Evolutionary conservation across 2,888 invertebrate species (phyloP).

Genomic region (Rambutsinella grinnellia): DNA sequence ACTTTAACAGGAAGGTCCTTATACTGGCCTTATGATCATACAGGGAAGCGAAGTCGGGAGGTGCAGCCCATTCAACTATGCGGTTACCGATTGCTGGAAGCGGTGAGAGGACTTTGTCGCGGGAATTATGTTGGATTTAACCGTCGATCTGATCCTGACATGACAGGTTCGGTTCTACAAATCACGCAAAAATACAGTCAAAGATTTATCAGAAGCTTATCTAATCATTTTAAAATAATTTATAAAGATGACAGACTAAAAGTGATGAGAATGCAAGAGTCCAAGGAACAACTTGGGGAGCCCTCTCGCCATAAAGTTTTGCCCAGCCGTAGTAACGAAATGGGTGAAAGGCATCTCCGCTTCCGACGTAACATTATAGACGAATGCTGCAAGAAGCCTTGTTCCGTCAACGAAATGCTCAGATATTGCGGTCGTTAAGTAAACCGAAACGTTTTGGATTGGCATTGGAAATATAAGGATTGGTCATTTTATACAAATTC

Average conservation of each 20-base stretch:
- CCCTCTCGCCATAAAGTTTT: too few relatives aligned
- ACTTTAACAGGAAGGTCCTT: background rate
- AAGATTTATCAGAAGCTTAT: too few relatives aligned
- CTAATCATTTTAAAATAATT: too few relatives aligned
- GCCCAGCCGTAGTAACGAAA: background rate
- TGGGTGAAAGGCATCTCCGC: background rate
- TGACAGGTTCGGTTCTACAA: too few relatives aligned
- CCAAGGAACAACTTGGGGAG: too few relatives aligned
- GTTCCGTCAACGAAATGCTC: background rate
- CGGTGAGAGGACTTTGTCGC: constrained; percentile 40
- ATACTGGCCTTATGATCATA: background rate
- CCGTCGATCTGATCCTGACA: constrained; percentile 52
- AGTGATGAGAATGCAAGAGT: background rate
- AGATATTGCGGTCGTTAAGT: too few relatives aligned
- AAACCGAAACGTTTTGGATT: too few relatives aligned
- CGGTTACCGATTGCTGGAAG: constrained; percentile 51
- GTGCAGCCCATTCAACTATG: constrained; percentile 51
- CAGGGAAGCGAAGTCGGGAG: constrained; percentile 9
- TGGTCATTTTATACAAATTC: background rate
- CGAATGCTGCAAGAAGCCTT: background rate
- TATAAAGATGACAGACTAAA: background rate
- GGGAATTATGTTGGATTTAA: constrained; percentile 29
- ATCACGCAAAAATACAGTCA: too few relatives aligned
- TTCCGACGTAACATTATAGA: background rate
- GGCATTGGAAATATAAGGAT: background rate